A percentile compares a stretch with the other conserved stretches of the same genome.
These are phyloP conservation scores for Ceratina calcarata DNA, from an alignment of 1,140 invertebrate genomes.

Conservation along the genomic window DNA sequence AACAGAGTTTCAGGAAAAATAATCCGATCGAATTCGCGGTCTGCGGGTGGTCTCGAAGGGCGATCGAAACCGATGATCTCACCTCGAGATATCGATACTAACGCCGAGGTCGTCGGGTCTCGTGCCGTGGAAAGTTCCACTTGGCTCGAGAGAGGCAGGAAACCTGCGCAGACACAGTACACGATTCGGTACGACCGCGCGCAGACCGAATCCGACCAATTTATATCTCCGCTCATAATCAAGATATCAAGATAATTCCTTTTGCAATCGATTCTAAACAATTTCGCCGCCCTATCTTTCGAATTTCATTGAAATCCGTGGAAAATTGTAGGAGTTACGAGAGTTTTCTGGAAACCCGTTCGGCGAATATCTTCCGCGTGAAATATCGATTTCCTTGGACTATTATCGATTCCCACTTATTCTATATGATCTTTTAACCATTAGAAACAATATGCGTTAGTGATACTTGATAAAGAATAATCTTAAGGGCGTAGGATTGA, in stretches of 20 bases:
- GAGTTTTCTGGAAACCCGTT: conserved; percentile 35
- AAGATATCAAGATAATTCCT: conserved; percentile 58
- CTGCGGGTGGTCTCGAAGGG: conserved; percentile 22
- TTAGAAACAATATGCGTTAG: accelerated
- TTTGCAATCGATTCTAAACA: conserved; percentile 60
- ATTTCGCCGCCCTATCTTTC: conserved; percentile 73
- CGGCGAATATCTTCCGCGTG: neutral
- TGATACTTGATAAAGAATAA: neutral
- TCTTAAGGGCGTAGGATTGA: no score
- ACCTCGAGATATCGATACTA: conserved; percentile 60
- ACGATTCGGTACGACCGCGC: conserved; percentile 54
- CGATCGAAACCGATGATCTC: conserved; percentile 55
- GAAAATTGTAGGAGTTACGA: conserved; percentile 37
- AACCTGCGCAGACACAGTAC: conserved; percentile 69
- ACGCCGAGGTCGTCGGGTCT: conserved; percentile 61
- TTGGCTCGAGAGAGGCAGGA: conserved; percentile 67
- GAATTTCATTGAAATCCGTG: conserved; percentile 59
- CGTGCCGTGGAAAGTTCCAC: conserved; percentile 75
- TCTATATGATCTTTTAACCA: no score
- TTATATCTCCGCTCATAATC: conserved; percentile 65
- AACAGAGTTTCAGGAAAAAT: conserved; percentile 1
- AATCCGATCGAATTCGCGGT: conserved; percentile 26
- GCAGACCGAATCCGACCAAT: conserved; percentile 67
- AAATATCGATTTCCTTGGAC: conserved; percentile 28
- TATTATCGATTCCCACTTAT: neutral